Conservation (phyloP, 2,797 vertebrate species). For the Tiaroga cobitis region DNA sequence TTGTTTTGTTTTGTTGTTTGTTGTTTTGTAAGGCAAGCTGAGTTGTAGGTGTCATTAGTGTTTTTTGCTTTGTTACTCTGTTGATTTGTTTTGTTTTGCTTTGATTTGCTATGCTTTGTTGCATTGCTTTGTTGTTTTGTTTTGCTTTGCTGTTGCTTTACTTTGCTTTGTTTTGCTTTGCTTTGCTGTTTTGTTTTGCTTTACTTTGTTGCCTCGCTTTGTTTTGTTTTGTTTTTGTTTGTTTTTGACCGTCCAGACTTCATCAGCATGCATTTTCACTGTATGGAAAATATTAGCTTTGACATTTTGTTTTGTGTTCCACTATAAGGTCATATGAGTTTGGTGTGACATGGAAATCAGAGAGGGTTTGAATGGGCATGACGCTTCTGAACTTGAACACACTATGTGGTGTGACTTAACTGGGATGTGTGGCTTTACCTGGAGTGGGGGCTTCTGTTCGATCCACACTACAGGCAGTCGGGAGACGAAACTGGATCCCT, state of each 20-base stretch:
- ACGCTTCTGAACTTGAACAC: not conserved
- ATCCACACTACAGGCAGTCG: conserved; percentile 81
- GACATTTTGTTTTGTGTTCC: not conserved
- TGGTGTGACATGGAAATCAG: not conserved
- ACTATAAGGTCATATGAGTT: not conserved
- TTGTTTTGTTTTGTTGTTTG: not conserved
- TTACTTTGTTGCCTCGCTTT: not conserved
- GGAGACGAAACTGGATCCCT: conserved; percentile 88
- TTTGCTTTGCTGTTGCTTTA: too few relatives aligned
- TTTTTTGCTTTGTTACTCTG: too few relatives aligned
- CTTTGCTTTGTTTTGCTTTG: not conserved
- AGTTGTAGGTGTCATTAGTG: not conserved
- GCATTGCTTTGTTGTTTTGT: not conserved
- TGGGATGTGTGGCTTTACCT: conserved; percentile 70
- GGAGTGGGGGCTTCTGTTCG: conserved; percentile 76
- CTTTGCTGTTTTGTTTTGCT: not conserved
- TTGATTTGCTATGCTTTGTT: too few relatives aligned
- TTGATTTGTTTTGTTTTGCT: too few relatives aligned
- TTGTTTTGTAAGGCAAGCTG: too few relatives aligned
- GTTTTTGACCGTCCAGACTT: not conserved
- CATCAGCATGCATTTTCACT: conserved; percentile 5
- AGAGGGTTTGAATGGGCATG: not conserved
- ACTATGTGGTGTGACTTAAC: not conserved
- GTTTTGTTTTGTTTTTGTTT: not conserved
- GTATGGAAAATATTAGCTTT: not conserved